phyloP scores from a whole-genome alignment of 2,888 invertebrate species.

The Yponomeuta evonymella region DNA sequence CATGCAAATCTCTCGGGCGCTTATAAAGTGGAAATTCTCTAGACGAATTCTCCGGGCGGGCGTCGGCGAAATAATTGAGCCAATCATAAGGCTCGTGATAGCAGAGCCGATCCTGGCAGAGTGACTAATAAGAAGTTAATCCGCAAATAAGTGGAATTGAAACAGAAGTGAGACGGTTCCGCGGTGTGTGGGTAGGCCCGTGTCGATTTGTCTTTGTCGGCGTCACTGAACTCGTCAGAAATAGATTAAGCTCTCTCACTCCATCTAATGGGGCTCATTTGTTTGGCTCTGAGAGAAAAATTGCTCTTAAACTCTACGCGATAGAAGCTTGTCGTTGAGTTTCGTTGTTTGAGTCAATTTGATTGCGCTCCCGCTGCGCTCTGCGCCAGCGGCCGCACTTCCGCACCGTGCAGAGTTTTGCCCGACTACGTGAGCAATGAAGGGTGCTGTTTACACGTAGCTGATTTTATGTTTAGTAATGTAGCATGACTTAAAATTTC shows the following conservation, averaged over 20 bases:
- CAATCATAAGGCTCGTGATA: constrained; percentile 73
- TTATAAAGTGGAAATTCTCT: constrained; percentile 18
- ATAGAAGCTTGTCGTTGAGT: constrained; percentile 69
- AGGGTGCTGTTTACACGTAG: constrained; percentile 19
- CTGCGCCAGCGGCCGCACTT: not conserved
- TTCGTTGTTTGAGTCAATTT: constrained; percentile 64
- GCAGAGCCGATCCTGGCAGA: constrained; percentile 56
- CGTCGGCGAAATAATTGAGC: constrained; percentile 69
- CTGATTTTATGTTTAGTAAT: not conserved
- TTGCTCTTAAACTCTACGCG: constrained; percentile 67
- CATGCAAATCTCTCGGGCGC: constrained; percentile 21
- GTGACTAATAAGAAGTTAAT: constrained; percentile 77
- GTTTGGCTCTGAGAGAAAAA: constrained; percentile 76
- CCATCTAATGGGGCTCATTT: constrained; percentile 76
- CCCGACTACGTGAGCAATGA: not conserved
- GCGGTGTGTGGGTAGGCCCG: constrained; percentile 74
- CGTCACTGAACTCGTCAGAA: constrained; percentile 77
- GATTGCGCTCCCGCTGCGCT: constrained; percentile 22
- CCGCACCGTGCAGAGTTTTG: constrained; percentile 26
- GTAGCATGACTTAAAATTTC: too few species aligned
- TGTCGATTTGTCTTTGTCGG: constrained; percentile 76
- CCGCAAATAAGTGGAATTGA: constrained; percentile 77
- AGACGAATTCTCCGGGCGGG: constrained; percentile 47
- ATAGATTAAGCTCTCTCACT: constrained; percentile 77
- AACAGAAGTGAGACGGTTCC: constrained; percentile 71